Base-by-base conservation (phyloP, 2,888 invertebrate species). In the Cartodere bifasciata region DNA sequence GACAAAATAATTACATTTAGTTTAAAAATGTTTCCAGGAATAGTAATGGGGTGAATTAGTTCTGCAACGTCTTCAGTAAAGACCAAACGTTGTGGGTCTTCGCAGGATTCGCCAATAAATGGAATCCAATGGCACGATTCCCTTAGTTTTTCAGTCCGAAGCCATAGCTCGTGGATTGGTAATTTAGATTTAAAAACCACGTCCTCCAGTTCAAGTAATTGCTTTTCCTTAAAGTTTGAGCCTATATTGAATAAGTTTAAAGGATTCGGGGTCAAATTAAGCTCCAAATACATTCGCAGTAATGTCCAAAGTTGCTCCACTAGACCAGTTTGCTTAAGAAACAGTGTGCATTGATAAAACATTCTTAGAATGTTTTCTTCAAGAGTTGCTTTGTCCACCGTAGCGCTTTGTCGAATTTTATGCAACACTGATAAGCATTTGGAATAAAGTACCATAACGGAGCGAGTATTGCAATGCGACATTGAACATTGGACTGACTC, bases 291-390 rank as follows among this genome's bases (percentile, higher is more conserved):
- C 49, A 82, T 59, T 49, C 75, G 71, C 26, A 84, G 55, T 20
- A 81, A 60, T 38, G 76, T 72, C 69, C 79, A 78, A 47, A 85
- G 70, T 47, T 72, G 73, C 60, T 84, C 84, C 66, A 74, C 75
- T 34, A 80, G 64, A 1, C 82, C 82, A 4, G 75, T 72, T 48
- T 83, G 82, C 29, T 75, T 68, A 12, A 79, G 50, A 49, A 77
- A 78, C 3, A 70, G 47, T 39, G 60, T 69, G 48, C 64, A 69
- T 50, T 62, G 68, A 39, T 67, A 64, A 28, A 69, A 45, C 54
- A 69, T 60, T 20, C 52, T 48, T 27, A 62, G 43, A 38, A 62
- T 61, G 32, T 49, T 55, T 34, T 59, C 58, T 39, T 62, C 62
- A 9, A 58, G 40, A 32, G 50, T 26, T 15, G 48, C 42, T 39